These are phyloP conservation scores for Lophotis ruficrista DNA, from an alignment of 2,113 vertebrate species.

Conservation along the genomic window DNA sequence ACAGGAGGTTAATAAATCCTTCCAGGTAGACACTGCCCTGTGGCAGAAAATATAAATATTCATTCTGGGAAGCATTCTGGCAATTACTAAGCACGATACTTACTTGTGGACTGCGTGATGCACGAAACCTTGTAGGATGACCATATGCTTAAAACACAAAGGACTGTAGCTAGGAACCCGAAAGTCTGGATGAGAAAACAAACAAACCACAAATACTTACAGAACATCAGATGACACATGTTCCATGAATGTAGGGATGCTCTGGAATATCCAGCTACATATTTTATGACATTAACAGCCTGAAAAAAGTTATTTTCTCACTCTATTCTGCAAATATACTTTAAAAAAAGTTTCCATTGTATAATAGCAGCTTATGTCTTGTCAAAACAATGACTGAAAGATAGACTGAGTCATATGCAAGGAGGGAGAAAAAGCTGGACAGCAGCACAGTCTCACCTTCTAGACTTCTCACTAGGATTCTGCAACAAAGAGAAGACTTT, in stretches of 20 bases:
- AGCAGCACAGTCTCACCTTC: background rate
- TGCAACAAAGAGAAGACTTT: background rate
- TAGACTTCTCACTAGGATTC: background rate
- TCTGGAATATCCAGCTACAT: background rate
- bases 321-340: background rate
- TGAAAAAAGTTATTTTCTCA: background rate
- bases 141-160: conserved; percentile 87
- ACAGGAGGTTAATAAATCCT: background rate
- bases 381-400: background rate
- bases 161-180: conserved; percentile 88
- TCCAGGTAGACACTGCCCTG: background rate
- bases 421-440: background rate
- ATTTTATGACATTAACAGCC: background rate
- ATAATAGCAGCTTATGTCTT: background rate
- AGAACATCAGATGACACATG: conserved; percentile 4
- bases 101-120: conserved; percentile 85
- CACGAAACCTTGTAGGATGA: conserved; percentile 89
- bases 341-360: background rate
- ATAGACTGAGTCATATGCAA: background rate
- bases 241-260: background rate
- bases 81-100: conserved; percentile 9
- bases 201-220: conserved; percentile 22
- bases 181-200: conserved; percentile 80
- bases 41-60: background rate
- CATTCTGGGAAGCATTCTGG: background rate